Conservation (phyloP, 2,113 vertebrate genomes). For the Cebidichthys violaceus region DNA sequence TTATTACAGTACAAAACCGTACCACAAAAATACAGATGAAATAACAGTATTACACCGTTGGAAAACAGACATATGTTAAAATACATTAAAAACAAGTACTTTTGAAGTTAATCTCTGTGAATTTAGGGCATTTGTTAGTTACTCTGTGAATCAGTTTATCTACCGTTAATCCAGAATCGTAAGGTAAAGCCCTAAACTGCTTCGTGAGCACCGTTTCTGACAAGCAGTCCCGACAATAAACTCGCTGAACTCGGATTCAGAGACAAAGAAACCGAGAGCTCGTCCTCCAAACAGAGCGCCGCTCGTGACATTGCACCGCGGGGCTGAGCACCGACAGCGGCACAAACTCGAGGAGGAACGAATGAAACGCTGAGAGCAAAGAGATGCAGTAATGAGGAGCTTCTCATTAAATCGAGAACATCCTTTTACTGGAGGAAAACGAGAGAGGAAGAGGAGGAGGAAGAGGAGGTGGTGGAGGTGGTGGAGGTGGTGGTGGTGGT, state of each 20-base stretch:
- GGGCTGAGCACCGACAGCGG: slow-evolving; percentile 3
- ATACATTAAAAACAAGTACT: no score
- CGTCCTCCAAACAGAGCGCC: slow-evolving; percentile 41
- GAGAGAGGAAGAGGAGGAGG: slow-evolving; percentile 4
- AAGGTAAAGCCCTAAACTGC: no score
- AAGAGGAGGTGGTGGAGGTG: slow-evolving; percentile 19
- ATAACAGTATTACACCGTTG: no score
- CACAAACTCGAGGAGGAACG: slow-evolving; percentile 31
- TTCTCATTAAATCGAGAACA: slow-evolving; percentile 63
- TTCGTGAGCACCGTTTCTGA: background rate
- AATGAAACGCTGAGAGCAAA: slow-evolving; percentile 43
- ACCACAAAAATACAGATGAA: background rate
- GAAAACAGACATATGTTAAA: no score
- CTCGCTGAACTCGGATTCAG: background rate
- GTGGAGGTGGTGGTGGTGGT: slow-evolving; percentile 15
- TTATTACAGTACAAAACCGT: no score
- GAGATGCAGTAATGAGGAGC: slow-evolving; percentile 54
- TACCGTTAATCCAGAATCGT: background rate
- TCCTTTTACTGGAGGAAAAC: slow-evolving; percentile 43
- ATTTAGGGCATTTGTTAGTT: no score
- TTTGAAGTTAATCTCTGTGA: background rate
- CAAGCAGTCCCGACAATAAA: background rate
- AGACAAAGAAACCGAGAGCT: background rate
- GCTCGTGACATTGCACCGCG: background rate
- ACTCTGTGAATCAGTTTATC: no score